Evolutionary conservation across 2,888 invertebrate species (phyloP), one percentile per base, ranked within the genome.

Genomic region (Desoria tigrina): DNA sequence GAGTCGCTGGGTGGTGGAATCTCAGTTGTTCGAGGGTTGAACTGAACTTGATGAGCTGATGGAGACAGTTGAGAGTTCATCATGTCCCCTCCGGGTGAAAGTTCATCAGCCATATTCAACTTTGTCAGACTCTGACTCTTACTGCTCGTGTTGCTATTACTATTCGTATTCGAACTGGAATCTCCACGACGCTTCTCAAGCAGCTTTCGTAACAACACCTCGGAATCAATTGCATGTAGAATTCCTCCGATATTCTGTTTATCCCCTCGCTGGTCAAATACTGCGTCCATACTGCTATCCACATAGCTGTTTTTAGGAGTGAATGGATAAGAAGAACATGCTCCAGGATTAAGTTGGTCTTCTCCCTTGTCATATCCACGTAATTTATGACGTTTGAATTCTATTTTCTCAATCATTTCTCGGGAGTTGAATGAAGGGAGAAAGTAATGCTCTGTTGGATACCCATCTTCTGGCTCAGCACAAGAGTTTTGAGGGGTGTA

Each of bases 341-440:
- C 57, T 4, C 61, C 68, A 2, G 80, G 78, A 56, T 74, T 77
- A 0, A 73, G 63, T 9, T 68, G 71, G 55, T 77, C 76, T 51
- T 76, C 74, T n/a, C 67, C 61, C 50, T 71, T 71, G 28, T 76
- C 77, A 58, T 77, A 77, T n/a, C 77, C 77, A 16, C 77, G 73
- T 23, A 81, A 72, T 24, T 78, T 78, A 6, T 78, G 79, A 56
- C 80, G 78, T 68, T 80, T 81, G 37, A 77, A 78, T 55, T 79
- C 78, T n/a, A 81, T 81, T 64, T 79, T 79, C 63, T 80, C 78
- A 57, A 81, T 79, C 81, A 82, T 81, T 69, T 81, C 81, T 1
- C 80, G 78, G 56, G 78, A 80, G 74, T 81, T 81, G 74, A 81
- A 81, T 63, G 80, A 81, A 7, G 81, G 81, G 11, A 81, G 77